A percentile compares a stretch with the other conserved stretches of the same genome.
Conservation (phyloP, 2,113 vertebrate genomes). For the Phylloscopus whistleri region DNA sequence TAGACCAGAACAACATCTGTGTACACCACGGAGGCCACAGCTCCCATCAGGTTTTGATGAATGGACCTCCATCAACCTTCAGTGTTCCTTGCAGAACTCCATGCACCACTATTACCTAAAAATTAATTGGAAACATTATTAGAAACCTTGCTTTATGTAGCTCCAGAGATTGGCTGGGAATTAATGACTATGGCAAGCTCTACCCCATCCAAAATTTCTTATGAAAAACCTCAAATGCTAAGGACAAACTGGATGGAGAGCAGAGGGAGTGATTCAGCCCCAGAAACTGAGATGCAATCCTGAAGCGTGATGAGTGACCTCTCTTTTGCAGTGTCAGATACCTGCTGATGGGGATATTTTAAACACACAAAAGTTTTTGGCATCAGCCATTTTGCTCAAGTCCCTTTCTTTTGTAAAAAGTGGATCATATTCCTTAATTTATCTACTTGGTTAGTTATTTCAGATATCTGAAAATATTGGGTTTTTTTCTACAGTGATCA, state of each 20-base stretch:
- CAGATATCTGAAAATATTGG: background rate
- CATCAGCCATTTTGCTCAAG: background rate
- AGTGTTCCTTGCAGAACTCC: fast-evolving
- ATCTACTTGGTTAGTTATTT: background rate
- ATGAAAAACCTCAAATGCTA: background rate
- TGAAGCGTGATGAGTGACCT: background rate
- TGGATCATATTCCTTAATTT: background rate
- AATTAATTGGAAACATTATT: constrained; percentile 31
- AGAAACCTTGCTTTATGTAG: background rate
- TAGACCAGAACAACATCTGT: constrained; percentile 29
- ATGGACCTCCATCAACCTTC: constrained; percentile 10
- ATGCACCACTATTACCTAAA: background rate
- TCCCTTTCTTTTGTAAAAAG: background rate
- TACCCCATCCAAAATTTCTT: background rate
- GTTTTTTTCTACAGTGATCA: fast-evolving
- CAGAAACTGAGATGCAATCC: background rate
- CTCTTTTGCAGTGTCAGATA: background rate
- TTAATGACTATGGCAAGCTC: background rate
- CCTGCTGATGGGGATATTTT: background rate
- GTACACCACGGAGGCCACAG: background rate
- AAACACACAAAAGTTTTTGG: background rate
- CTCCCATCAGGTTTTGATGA: constrained; percentile 30
- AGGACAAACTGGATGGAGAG: background rate
- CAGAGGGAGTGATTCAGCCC: background rate
- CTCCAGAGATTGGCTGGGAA: background rate